phyloP scores from a whole-genome alignment of 2,888 invertebrate genomes.

The Ethmia dodecea region DNA sequence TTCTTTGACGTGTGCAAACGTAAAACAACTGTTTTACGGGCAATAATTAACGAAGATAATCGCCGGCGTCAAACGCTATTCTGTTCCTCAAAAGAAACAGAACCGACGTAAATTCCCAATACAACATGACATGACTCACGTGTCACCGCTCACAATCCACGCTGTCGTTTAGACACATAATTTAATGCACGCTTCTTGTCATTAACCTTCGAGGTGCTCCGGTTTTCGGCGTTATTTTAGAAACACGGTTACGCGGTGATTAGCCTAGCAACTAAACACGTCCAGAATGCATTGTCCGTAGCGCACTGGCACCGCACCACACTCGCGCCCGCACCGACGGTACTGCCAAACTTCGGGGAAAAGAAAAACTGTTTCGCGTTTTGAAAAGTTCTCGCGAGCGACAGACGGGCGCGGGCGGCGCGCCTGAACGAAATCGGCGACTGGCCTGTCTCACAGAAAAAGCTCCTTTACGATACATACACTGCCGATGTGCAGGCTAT shows the following conservation, averaged over 20 bases:
- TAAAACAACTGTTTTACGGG: no score
- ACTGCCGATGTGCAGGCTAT: slow-evolving; percentile 64
- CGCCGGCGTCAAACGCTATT: no score
- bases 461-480: slow-evolving; percentile 68
- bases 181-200: slow-evolving; percentile 70
- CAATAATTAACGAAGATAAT: no score
- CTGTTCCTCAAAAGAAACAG: no score
- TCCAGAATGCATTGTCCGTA: slow-evolving; percentile 28
- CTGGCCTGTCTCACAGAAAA: slow-evolving; percentile 60
- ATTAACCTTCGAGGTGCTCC: slow-evolving; percentile 74
- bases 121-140: no score
- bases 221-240: slow-evolving; percentile 73
- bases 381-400: slow-evolving; percentile 43
- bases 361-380: slow-evolving; percentile 29
- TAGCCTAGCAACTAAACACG: slow-evolving; percentile 37
- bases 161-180: slow-evolving; percentile 48
- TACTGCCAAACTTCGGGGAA: no score
- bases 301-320: slow-evolving; percentile 34
- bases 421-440: slow-evolving; percentile 53
- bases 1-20: no score
- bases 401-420: slow-evolving; percentile 54
- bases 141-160: slow-evolving; percentile 40
- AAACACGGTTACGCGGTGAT: slow-evolving; percentile 65
- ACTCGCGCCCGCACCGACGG: slow-evolving; percentile 6
- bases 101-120: no score